phyloP scores from a whole-genome alignment of 2,888 invertebrate species.

The Callyntrura sp. region DNA sequence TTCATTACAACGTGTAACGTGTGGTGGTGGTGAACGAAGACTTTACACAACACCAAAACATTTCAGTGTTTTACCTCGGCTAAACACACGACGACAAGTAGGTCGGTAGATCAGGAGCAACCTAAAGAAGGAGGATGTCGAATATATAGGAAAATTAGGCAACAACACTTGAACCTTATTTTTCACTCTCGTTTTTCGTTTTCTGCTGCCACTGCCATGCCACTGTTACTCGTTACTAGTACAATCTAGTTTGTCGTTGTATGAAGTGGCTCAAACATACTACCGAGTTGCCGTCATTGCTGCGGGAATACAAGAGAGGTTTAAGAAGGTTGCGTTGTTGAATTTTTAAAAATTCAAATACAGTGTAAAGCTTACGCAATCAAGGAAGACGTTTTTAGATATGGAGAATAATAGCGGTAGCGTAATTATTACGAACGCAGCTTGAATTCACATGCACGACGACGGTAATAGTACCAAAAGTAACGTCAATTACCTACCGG shows the following conservation, averaged over 20 bases:
- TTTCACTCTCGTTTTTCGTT: slow-evolving; percentile 32
- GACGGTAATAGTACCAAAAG: background rate
- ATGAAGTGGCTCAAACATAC: background rate
- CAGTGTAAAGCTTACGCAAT: background rate
- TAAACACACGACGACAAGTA: slow-evolving; percentile 30
- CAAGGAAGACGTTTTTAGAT: slow-evolving; percentile 20
- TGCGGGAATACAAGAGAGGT: no score
- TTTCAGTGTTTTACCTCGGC: slow-evolving; percentile 9
- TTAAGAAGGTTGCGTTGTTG: no score
- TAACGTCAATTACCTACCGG: slow-evolving; percentile 13
- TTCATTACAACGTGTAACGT: background rate
- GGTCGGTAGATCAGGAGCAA: slow-evolving; percentile 45
- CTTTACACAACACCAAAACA: no score
- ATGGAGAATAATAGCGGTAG: background rate
- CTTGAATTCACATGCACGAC: slow-evolving; percentile 7
- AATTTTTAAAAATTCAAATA: background rate
- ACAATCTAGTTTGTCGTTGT: background rate
- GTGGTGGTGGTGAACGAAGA: no score
- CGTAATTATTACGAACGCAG: background rate
- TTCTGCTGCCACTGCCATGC: background rate
- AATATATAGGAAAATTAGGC: slow-evolving; percentile 3
- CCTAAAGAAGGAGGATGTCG: background rate
- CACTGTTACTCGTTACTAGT: no score
- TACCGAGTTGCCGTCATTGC: background rate
- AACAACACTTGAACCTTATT: slow-evolving; percentile 50